Evolutionary conservation across 2,888 invertebrate species (phyloP).

Genomic region (Myopa tessellatipennis): DNA sequence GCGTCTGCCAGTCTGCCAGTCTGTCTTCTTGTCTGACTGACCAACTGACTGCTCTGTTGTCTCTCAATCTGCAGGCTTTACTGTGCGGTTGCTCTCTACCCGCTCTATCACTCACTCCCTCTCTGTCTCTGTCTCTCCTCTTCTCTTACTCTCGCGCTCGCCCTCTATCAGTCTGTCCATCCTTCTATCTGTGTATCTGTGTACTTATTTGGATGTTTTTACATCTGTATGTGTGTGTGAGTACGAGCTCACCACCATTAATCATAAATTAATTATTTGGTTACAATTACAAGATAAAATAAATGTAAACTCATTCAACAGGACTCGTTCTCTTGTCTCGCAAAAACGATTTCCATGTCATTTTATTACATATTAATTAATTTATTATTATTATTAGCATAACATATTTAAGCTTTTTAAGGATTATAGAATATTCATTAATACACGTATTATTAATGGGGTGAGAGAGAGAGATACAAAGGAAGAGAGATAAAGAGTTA

Average conservation of each 20-base stretch:
- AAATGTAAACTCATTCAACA: constrained; percentile 8
- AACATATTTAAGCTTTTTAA: background rate
- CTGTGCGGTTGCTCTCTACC: too few species aligned
- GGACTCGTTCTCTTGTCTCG: constrained; percentile 1
- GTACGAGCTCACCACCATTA: constrained; percentile 10
- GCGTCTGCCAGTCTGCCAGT: background rate
- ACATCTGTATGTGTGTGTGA: constrained; percentile 2
- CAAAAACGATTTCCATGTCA: background rate
- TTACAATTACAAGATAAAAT: constrained; percentile 27
- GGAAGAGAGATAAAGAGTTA: too few species aligned
- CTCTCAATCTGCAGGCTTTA: background rate
- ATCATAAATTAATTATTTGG: constrained; percentile 38
- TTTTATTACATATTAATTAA: background rate
- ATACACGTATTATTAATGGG: too few species aligned
- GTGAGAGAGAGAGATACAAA: too few species aligned
- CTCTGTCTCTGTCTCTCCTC: too few species aligned
- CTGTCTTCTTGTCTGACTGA: background rate
- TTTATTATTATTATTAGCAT: background rate
- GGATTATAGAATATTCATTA: too few species aligned
- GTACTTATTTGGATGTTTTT: background rate
- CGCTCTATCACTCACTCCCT: too few species aligned
- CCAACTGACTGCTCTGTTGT: too few species aligned
- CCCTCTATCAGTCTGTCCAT: background rate
- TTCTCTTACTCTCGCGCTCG: background rate
- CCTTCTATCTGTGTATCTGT: too few species aligned